phyloP scores from a whole-genome alignment of 2,888 invertebrate species.

The Galerucella pusilla region DNA sequence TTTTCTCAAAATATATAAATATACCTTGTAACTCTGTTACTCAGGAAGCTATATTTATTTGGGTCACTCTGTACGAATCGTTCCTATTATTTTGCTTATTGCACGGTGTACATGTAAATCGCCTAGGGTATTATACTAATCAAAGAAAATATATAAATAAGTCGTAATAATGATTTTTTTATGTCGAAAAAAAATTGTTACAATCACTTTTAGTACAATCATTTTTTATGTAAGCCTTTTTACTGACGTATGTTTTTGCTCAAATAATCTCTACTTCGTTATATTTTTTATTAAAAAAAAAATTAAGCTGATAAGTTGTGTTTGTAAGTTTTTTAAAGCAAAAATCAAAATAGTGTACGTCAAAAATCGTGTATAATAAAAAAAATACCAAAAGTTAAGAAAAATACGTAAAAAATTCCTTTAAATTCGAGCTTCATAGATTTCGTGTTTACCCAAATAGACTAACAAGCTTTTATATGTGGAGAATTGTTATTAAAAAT shows the following conservation, averaged over 20 bases:
- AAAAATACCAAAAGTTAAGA: not conserved
- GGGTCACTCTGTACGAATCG: too few relatives aligned
- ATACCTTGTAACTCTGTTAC: too few relatives aligned
- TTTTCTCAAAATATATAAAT: too few relatives aligned
- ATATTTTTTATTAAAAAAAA: slow-evolving; percentile 14
- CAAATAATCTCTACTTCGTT: slow-evolving; percentile 25
- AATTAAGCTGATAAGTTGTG: slow-evolving; percentile 14
- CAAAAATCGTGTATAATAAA: slow-evolving; percentile 18
- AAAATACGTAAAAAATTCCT: slow-evolving; percentile 1
- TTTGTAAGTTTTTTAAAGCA: slow-evolving; percentile 18
- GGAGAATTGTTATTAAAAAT: slow-evolving; percentile 9
- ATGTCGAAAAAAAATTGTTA: slow-evolving; percentile 30
- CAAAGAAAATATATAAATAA: slow-evolving; percentile 17
- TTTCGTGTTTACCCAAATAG: slow-evolving; percentile 22
- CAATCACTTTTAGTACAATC: slow-evolving; percentile 43
- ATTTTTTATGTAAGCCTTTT: slow-evolving; percentile 31
- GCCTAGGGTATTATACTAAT: slow-evolving; percentile 4
- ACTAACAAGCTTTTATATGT: slow-evolving; percentile 28
- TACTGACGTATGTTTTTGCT: slow-evolving; percentile 30
- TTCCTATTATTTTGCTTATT: not conserved
- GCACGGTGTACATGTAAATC: not conserved
- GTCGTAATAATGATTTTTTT: slow-evolving; percentile 11
- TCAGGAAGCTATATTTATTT: too few relatives aligned
- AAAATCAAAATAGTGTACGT: slow-evolving; percentile 18
- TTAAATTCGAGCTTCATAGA: slow-evolving; percentile 26